Conservation (phyloP, 2,888 invertebrate species). For the Leucophenga montana region DNA sequence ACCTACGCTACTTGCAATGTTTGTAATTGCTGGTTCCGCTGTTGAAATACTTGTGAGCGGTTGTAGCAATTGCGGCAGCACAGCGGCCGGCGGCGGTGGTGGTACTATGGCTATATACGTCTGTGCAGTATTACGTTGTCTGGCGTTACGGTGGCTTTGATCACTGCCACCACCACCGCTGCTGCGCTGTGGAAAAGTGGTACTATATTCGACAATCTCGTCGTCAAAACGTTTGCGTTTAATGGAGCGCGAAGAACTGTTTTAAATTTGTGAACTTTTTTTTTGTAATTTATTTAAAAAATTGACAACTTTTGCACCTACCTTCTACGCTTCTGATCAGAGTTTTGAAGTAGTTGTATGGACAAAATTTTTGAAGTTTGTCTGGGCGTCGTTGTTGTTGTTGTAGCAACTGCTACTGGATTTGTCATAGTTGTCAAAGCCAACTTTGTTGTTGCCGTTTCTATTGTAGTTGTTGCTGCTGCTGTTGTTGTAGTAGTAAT, state of each 20-base stretch:
- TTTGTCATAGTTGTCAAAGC: constrained; percentile 31
- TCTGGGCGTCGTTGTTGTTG: constrained; percentile 37
- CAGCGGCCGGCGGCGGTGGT: constrained; percentile 34
- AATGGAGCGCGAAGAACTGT: constrained; percentile 92
- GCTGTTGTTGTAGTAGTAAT: constrained; percentile 32
- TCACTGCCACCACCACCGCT: constrained; percentile 60
- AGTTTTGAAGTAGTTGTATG: constrained; percentile 66
- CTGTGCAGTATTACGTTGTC: constrained; percentile 75
- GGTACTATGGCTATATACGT: constrained; percentile 57
- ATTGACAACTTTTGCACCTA: constrained; percentile 42
- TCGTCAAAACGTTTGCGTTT: constrained; percentile 97
- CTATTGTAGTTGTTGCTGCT: constrained; percentile 31
- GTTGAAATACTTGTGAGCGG: constrained; percentile 38
- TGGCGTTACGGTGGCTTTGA: constrained; percentile 56
- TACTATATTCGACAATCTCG: constrained; percentile 94
- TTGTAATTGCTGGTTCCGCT: constrained; percentile 17
- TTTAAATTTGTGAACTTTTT: constrained; percentile 42
- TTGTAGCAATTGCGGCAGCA: constrained; percentile 30
- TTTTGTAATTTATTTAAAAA: constrained; percentile 17
- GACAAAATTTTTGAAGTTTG: constrained; percentile 58
- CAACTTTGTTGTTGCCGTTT: constrained; percentile 20
- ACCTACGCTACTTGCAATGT: not conserved
- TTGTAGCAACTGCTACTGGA: constrained; percentile 24
- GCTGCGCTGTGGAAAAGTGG: constrained; percentile 78
- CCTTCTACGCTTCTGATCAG: constrained; percentile 72